A percentile compares a stretch with the other conserved stretches of the same genome.
Evolutionary conservation across 2,888 invertebrate genomes (phyloP).

Genomic region (Pammene fasciana): DNA sequence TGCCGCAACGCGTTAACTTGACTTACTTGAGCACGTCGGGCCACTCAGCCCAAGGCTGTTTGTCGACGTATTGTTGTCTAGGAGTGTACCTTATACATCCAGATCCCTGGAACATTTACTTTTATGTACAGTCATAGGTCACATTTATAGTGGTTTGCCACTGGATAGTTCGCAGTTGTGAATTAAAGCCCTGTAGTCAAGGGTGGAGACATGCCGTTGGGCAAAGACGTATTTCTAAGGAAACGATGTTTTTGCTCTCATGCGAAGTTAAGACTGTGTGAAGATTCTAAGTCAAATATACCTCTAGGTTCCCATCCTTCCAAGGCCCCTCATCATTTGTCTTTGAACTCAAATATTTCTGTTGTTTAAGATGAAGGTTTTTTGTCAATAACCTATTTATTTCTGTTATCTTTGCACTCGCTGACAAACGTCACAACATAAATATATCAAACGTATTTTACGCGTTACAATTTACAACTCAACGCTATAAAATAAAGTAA

Average conservation of each 20-base stretch:
- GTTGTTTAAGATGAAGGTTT: too few species aligned
- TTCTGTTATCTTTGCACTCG: too few species aligned
- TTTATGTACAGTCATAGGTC: neutral
- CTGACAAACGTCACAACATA: too few species aligned
- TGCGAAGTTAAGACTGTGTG: neutral
- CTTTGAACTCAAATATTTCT: too few species aligned
- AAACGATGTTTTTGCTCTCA: neutral
- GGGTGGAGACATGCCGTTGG: slow-evolving; percentile 15
- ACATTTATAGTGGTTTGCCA: neutral
- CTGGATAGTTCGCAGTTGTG: neutral
- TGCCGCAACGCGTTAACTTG: slow-evolving; percentile 33
- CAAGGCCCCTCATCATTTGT: too few species aligned
- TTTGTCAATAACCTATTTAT: too few species aligned
- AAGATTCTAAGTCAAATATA: neutral
- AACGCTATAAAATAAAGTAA: too few species aligned
- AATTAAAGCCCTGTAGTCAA: slow-evolving; percentile 16
- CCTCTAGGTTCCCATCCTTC: too few species aligned
- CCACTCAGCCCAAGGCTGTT: slow-evolving; percentile 36
- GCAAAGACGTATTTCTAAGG: slow-evolving; percentile 18
- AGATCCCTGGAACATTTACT: neutral
- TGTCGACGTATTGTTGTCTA: neutral
- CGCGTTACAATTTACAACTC: too few species aligned
- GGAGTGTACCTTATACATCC: neutral
- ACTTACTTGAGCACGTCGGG: slow-evolving; percentile 42
- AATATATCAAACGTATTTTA: too few species aligned